Base-by-base conservation (phyloP, 2,113 vertebrate species). In the Tetrax tetrax region DNA sequence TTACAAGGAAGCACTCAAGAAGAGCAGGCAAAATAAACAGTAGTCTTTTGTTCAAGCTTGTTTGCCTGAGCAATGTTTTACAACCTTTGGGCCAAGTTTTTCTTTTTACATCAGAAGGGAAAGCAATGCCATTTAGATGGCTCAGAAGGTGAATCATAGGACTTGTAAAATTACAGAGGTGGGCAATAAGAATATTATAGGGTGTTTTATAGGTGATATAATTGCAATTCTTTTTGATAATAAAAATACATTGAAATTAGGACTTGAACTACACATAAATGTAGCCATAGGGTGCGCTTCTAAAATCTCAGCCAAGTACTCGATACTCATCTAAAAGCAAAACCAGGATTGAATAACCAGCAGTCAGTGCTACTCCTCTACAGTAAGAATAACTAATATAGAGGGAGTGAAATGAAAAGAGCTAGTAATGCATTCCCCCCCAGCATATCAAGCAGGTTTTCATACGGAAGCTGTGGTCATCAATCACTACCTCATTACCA, bases 401-500 rank as follows among this genome's bases (percentile, higher is more conserved):
- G 89, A 97, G 88, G 80, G 97, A 98, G 93, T 59, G 95, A 97
- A 98, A 97, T 97, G 97, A 98, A 98, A 98, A 98, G 97, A 98
- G 96, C 97, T 96, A 83, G 98, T 97, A 98, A 96, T 95, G 98
- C 97, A 96, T 97, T 90, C 94, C 97, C 97, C 97, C 97, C 97
- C 96, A 98, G 98, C 98, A 98, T 98, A 98, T 98, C 97, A 98
- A 98, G 98, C 98, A 98, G 97, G 97, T 98, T 98, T 98, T 98
- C 98, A 97, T 98, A 98, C 79, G 91, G 98, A 98, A 98, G 97
- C 97, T 95, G 95, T 95, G 98, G 98, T 98, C 98, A 98, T 99
- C 98, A 98, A 98, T 99, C 98, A 98, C 98, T 97, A 98, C 98
- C 98, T 99, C 98, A 98, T 98, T 99, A 99, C 98, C 97, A 98